A percentile compares a stretch with the other conserved stretches of the same genome.
Conservation (phyloP, 1,140 invertebrate genomes). For the Drosophila pandora region DNA sequence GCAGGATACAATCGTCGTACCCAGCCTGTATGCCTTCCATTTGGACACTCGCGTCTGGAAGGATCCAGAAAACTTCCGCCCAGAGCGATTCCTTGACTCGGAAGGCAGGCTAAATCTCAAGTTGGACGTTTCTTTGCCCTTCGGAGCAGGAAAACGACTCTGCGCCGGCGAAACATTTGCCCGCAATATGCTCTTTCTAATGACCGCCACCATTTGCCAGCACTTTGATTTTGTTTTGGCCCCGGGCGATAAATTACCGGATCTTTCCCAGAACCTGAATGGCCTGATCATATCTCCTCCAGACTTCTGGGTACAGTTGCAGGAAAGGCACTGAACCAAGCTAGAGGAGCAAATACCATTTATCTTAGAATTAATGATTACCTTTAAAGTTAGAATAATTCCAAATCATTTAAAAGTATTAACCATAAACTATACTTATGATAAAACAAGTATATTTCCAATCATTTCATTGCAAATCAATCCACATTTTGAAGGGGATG, state of each 20-base stretch:
- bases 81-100: conserved; percentile 85
- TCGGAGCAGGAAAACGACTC: conserved; percentile 87
- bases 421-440: not conserved
- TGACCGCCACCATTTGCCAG: conserved; percentile 87
- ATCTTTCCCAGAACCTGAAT: conserved; percentile 69
- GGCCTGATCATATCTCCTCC: conserved; percentile 79
- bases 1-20: conserved; percentile 84
- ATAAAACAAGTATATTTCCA: no score
- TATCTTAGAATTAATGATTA: not conserved
- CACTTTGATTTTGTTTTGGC: conserved; percentile 85
- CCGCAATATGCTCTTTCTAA: conserved; percentile 87
- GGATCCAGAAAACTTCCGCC: conserved; percentile 89
- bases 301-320: conserved; percentile 82
- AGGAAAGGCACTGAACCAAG: conserved; percentile 45
- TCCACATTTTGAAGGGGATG: no score
- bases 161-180: conserved; percentile 91
- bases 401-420: not conserved
- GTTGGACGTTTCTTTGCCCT: conserved; percentile 85
- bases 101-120: conserved; percentile 67
- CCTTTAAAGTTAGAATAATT: not conserved
- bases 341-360: not conserved
- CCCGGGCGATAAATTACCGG: conserved; percentile 74
- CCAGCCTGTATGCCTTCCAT: conserved; percentile 85
- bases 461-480: no score
- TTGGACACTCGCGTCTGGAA: conserved; percentile 86